Evolutionary conservation across 2,113 vertebrate genomes (phyloP).

Genomic region (Myxocyprinus asiaticus): DNA sequence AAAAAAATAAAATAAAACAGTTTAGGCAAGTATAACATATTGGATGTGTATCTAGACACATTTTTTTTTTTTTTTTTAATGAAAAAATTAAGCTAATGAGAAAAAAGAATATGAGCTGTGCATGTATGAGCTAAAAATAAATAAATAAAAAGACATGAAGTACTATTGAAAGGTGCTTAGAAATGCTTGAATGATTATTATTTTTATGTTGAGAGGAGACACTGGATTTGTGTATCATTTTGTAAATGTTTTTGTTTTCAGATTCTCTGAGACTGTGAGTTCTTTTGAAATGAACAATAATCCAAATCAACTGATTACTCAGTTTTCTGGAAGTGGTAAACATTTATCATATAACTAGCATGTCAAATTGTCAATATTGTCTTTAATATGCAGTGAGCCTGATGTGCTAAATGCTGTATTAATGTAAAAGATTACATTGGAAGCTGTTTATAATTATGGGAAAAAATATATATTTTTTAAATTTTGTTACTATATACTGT

Average conservation of each 20-base stretch:
- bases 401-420: slow-evolving; percentile 51
- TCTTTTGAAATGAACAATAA: slow-evolving; percentile 26
- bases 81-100: background rate
- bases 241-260: slow-evolving; percentile 7
- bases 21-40: slow-evolving; percentile 14
- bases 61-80: too few species aligned
- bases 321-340: slow-evolving; percentile 34
- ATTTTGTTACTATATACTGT: slow-evolving; percentile 51
- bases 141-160: slow-evolving; percentile 25
- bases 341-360: slow-evolving; percentile 49
- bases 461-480: slow-evolving; percentile 49
- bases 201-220: slow-evolving; percentile 26
- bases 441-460: slow-evolving; percentile 50
- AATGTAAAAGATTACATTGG: slow-evolving; percentile 35
- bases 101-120: slow-evolving; percentile 21
- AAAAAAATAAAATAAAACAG: background rate
- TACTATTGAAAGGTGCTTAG: slow-evolving; percentile 33
- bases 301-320: slow-evolving; percentile 19
- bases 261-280: slow-evolving; percentile 15
- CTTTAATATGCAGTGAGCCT: slow-evolving; percentile 40
- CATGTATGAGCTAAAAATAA: slow-evolving; percentile 32
- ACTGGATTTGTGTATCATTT: slow-evolving; percentile 17
- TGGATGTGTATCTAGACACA: slow-evolving; percentile 29
- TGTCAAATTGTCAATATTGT: slow-evolving; percentile 45
- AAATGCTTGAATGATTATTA: background rate